Conservation (phyloP, 2,113 vertebrate species). For the Andinoacara biseriatus region DNA sequence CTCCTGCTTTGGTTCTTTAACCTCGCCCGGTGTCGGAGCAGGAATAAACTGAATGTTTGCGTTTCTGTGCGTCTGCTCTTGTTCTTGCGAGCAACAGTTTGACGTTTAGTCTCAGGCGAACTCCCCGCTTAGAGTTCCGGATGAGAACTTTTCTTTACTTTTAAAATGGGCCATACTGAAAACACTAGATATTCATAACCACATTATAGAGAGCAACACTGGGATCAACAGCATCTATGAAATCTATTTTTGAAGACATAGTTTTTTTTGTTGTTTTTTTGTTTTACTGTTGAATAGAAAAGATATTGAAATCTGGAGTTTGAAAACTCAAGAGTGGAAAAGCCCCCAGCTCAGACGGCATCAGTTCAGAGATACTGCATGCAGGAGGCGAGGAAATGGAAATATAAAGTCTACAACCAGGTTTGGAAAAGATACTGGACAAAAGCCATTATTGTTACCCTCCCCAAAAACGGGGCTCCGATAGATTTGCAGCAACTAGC, state of each 20-base stretch:
- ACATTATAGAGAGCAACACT: not conserved
- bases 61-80: not conserved
- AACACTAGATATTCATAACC: not conserved
- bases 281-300: too few relatives aligned
- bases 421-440: too few relatives aligned
- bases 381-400: too few relatives aligned
- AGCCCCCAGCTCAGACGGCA: too few relatives aligned
- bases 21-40: slow-evolving; percentile 33
- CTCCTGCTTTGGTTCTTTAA: slow-evolving; percentile 39
- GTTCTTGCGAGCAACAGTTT: slow-evolving; percentile 12
- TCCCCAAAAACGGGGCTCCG: too few relatives aligned
- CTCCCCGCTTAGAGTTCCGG: not conserved
- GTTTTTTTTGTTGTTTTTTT: too few relatives aligned
- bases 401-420: too few relatives aligned
- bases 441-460: too few relatives aligned
- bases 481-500: too few relatives aligned
- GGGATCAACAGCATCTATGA: not conserved
- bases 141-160: not conserved
- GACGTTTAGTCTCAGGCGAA: slow-evolving; percentile 6
- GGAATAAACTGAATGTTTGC: slow-evolving; percentile 30
- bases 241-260: not conserved
- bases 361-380: too few relatives aligned
- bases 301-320: too few relatives aligned
- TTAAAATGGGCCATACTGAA: not conserved
- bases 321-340: too few relatives aligned